phyloP scores from a whole-genome alignment of 2,113 vertebrate genomes.

The Arizona elegans region DNA sequence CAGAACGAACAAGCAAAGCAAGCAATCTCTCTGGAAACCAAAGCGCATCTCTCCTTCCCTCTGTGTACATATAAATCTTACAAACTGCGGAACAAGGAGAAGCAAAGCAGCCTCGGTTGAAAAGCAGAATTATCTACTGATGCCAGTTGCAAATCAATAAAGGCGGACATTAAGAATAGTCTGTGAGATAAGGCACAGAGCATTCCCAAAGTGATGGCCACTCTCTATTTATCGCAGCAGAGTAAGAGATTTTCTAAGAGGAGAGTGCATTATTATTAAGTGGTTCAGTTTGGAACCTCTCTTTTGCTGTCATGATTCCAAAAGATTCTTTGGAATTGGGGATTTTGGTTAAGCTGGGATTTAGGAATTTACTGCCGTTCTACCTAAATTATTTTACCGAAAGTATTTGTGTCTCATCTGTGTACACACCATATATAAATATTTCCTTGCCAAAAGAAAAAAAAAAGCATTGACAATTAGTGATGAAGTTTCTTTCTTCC shows the following conservation, averaged over 20 bases:
- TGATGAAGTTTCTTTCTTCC: neutral
- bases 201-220: neutral
- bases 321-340: neutral
- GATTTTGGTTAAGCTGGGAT: neutral
- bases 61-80: neutral
- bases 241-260: neutral
- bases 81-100: conserved; percentile 11
- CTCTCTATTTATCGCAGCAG: neutral
- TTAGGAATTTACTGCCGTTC: neutral
- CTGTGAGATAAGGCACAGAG: neutral
- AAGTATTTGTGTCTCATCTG: neutral
- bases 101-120: neutral
- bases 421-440: neutral
- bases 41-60: neutral
- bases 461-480: neutral
- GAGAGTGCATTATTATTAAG: neutral
- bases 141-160: neutral
- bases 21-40: conserved; percentile 48
- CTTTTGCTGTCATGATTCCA: neutral
- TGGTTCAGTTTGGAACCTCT: neutral
- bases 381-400: neutral
- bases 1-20: conserved; percentile 38
- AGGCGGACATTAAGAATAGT: neutral
- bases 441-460: neutral
- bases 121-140: neutral